phyloP scores from a whole-genome alignment of 2,888 invertebrate species.

The Polietes domitor region DNA sequence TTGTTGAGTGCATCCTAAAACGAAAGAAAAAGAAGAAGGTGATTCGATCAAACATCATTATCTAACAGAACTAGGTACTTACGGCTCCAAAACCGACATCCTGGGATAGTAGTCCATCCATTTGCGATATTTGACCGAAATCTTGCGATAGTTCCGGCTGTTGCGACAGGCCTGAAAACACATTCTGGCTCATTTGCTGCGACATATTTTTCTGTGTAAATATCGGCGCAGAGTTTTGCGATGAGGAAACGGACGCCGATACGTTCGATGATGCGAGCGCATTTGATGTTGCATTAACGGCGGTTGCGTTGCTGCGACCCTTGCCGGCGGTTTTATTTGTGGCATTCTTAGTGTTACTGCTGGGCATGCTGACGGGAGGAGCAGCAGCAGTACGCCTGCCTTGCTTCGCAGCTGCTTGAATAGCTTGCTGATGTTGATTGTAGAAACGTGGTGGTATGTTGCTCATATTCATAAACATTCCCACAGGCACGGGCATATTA shows the following conservation, averaged over 20 bases:
- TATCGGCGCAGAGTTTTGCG: constrained; percentile 78
- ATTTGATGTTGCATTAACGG: constrained; percentile 78
- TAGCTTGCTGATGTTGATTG: constrained; percentile 87
- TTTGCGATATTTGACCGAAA: constrained; percentile 86
- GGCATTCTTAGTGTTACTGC: constrained; percentile 17
- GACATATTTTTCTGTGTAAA: constrained; percentile 90
- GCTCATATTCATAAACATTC: constrained; percentile 96
- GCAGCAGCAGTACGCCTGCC: constrained; percentile 78
- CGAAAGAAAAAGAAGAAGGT: background rate
- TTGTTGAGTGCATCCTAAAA: constrained; percentile 69
- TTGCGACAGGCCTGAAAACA: constrained; percentile 85
- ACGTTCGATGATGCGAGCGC: constrained; percentile 51
- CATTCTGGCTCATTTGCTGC: constrained; percentile 86
- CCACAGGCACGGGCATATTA: constrained; percentile 94
- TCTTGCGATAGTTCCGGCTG: constrained; percentile 82
- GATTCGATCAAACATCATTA: too few relatives aligned
- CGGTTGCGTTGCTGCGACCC: constrained; percentile 39
- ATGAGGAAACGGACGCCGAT: constrained; percentile 38
- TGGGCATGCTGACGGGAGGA: constrained; percentile 68
- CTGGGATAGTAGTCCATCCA: constrained; percentile 96
- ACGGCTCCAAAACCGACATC: constrained; percentile 82
- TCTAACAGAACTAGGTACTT: constrained; percentile 60
- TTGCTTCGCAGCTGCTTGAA: constrained; percentile 81
- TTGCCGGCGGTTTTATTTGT: constrained; percentile 54
- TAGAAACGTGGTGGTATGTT: constrained; percentile 89